These are phyloP conservation scores for Sphinx pinastri DNA, from an alignment of 2,888 invertebrate genomes.

Conservation along the genomic window DNA sequence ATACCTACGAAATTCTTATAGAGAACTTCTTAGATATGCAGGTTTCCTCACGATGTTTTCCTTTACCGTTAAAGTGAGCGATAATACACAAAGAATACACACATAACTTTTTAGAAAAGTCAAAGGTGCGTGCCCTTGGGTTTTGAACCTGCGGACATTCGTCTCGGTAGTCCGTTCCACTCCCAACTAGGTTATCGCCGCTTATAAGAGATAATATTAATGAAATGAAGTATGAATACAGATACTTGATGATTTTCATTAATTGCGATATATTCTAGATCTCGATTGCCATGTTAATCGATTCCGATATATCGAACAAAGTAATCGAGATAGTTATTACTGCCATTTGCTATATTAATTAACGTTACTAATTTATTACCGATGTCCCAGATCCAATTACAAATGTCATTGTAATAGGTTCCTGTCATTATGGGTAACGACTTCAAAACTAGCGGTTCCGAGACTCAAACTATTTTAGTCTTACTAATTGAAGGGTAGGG, in stretches of 20 bases:
- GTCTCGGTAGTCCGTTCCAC: too few relatives aligned
- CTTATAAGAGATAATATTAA: background rate
- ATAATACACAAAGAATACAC: too few relatives aligned
- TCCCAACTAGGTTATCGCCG: too few relatives aligned
- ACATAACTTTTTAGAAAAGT: too few relatives aligned
- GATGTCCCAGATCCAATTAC: background rate
- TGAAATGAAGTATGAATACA: background rate
- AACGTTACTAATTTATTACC: too few relatives aligned
- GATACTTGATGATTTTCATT: background rate
- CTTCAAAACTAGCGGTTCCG: slow-evolving; percentile 32
- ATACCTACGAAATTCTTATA: too few relatives aligned
- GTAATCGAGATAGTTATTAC: background rate
- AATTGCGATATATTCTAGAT: slow-evolving; percentile 2
- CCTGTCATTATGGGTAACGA: slow-evolving; percentile 38
- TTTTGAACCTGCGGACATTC: too few relatives aligned
- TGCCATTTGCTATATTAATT: too few relatives aligned
- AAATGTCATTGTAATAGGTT: slow-evolving; percentile 36
- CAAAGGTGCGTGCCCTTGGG: too few relatives aligned
- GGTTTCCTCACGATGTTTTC: too few relatives aligned
- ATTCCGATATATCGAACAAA: background rate
- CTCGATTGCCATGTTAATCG: background rate
- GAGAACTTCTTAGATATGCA: too few relatives aligned
- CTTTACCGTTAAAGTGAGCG: too few relatives aligned
- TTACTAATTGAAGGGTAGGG: slow-evolving; percentile 23
- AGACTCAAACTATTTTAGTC: slow-evolving; percentile 20